Conservation (phyloP, 2,113 vertebrate species). For the Scomber colias region DNA sequence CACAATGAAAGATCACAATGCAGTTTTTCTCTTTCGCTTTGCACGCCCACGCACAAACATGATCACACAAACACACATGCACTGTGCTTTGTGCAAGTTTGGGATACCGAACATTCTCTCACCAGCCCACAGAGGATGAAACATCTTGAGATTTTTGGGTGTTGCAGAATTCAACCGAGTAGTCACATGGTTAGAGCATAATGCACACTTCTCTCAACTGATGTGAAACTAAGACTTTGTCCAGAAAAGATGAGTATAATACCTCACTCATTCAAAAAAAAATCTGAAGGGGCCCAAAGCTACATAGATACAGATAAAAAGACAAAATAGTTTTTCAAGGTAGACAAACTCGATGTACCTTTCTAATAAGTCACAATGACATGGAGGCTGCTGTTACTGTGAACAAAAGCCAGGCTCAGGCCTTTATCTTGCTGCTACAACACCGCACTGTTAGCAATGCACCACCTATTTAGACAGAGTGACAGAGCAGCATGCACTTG, state of each 20-base stretch:
- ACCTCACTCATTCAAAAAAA: slow-evolving; percentile 19
- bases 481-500: slow-evolving; percentile 29
- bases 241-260: slow-evolving; percentile 17
- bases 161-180: slow-evolving; percentile 25
- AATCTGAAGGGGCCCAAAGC: slow-evolving; percentile 7
- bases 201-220: slow-evolving; percentile 3
- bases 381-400: slow-evolving; percentile 83
- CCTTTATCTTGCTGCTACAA: slow-evolving; percentile 89
- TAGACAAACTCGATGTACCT: slow-evolving; percentile 85
- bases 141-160: slow-evolving; percentile 35
- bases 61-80: slow-evolving; percentile 36
- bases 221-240: slow-evolving; percentile 25
- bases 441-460: slow-evolving; percentile 78
- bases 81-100: slow-evolving; percentile 46
- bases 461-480: slow-evolving; percentile 7
- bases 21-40: slow-evolving; percentile 31
- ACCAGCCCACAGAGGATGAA: slow-evolving; percentile 53
- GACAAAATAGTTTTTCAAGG: slow-evolving; percentile 80
- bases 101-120: slow-evolving; percentile 49
- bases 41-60: slow-evolving; percentile 51
- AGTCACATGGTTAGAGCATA: slow-evolving; percentile 10
- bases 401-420: slow-evolving; percentile 89
- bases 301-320: slow-evolving; percentile 77
- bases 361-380: slow-evolving; percentile 85
- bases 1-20: slow-evolving; percentile 55